phyloP scores from a whole-genome alignment of 1,140 invertebrate species.

The Hermetia illucens region DNA sequence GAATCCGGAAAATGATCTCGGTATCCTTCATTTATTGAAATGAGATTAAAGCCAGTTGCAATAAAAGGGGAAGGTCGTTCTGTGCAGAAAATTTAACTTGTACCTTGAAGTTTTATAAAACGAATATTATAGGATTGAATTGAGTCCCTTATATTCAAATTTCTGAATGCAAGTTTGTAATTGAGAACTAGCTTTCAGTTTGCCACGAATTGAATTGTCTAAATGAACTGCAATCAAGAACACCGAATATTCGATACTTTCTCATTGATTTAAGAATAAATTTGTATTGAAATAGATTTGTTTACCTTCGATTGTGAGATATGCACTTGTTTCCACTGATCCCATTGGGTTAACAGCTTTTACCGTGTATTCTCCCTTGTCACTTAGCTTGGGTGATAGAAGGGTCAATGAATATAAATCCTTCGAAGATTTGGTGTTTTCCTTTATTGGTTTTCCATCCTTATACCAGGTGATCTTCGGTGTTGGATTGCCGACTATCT shows the following conservation, averaged over 20 bases:
- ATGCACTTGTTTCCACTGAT: constrained; percentile 54
- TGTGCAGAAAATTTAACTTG: not conserved
- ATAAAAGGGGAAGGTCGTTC: not conserved
- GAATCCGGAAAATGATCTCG: too few species aligned
- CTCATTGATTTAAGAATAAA: too few species aligned
- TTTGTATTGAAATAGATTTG: too few species aligned
- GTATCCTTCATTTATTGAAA: not conserved
- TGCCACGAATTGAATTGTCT: too few species aligned
- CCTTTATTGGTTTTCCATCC: constrained; percentile 51
- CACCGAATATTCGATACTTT: too few species aligned
- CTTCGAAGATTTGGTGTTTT: constrained; percentile 44
- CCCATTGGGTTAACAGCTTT: constrained; percentile 67
- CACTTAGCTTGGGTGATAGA: constrained; percentile 46
- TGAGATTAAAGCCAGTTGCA: not conserved
- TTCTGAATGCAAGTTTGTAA: too few species aligned
- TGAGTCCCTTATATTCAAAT: too few species aligned
- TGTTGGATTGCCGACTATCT: constrained; percentile 65
- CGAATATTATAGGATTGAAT: too few species aligned
- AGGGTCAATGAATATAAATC: constrained; percentile 53
- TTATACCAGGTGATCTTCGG: constrained; percentile 70
- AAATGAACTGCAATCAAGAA: too few species aligned
- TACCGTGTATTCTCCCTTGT: constrained; percentile 66
- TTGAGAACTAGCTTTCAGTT: too few species aligned
- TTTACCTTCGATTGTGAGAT: constrained; percentile 66
- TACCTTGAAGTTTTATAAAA: too few species aligned